Evolutionary conservation across 2,113 vertebrate species (phyloP), one percentile per base, ranked within the genome.

Genomic region (Trematocara nigrifrons): DNA sequence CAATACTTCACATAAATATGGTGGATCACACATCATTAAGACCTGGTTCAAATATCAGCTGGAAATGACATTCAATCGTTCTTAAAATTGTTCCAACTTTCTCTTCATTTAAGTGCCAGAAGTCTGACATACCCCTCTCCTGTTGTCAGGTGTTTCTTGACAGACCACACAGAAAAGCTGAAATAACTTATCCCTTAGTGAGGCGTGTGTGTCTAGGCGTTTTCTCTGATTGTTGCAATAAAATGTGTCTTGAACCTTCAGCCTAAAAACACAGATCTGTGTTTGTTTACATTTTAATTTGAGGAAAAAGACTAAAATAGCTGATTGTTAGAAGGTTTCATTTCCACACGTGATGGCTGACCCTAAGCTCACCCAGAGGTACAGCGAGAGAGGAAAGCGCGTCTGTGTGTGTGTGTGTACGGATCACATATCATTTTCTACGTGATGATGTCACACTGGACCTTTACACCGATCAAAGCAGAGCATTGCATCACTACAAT

Each of bases 401-500:
- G 80, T 9, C 8, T 45, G n/a, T 69, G 35, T 40, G 61, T 66
- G 59, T 38, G 57, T 49, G 61, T 77, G 81, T 85, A 74, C 74
- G 56, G 89, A 94, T 95, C 83, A 71, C 26, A 83, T 94, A 57
- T 94, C 91, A 86, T 52, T 59, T 69, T 84, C 78, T 54, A 13
- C 79, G 53, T 89, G 86, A 92, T 94, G 89, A 93, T 87, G 89
- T 94, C 92, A 93, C 81, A 61, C 54, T 59, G 86, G 88, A 93
- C 86, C 77, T 93, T 94, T 94, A 79, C 89, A 91, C 80, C 1
- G 77, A 92, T 93, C 81, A 96, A 91, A 94, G 56, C 52, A 52
- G 89, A 90, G 53, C 69, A 80, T 93, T 90, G 91, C 91, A 90
- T 91, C 90, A 93, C 88, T 82, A 54, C 84, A 64, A 20, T 8